Percentiles rank a stretch among this genome's conserved stretches.
These are phyloP conservation scores for Heliopora coerulea DNA, from an alignment of 92 coral and sea anemone species.

Conservation along the genomic window DNA sequence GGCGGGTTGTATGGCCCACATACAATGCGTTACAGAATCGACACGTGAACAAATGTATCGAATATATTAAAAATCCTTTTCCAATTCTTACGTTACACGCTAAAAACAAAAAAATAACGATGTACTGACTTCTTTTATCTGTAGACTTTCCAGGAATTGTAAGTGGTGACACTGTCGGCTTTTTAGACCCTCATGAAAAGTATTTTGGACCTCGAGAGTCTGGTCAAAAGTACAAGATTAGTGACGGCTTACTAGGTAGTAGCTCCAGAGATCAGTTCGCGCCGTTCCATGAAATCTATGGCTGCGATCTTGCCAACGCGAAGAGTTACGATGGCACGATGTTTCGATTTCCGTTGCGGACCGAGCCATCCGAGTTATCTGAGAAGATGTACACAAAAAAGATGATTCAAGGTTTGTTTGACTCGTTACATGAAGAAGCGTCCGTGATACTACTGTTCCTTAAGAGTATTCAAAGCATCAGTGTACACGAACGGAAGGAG, in stretches of 20 bases:
- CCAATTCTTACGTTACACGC: neutral
- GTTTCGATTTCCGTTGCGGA: conserved; percentile 76
- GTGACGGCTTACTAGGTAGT: conserved; percentile 41
- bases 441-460: conserved; percentile 70
- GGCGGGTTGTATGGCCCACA: no score
- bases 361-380: conserved; percentile 63
- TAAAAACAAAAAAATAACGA: no score
- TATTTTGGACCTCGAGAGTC: conserved; percentile 70
- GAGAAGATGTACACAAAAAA: conserved; percentile 61
- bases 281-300: conserved; percentile 71
- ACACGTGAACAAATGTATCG: no score
- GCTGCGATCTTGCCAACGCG: conserved; percentile 54
- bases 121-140: neutral
- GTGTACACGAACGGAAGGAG: conserved; percentile 61
- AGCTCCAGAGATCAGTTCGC: conserved; percentile 61
- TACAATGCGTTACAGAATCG: no score
- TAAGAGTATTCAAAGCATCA: conserved; percentile 71
- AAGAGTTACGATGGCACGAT: conserved; percentile 61
- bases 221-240: conserved; percentile 60
- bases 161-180: conserved; percentile 67
- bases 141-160: conserved; percentile 82
- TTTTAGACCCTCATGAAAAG: conserved; percentile 76
- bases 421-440: conserved; percentile 65
- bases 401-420: conserved; percentile 48
- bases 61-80: no score